Evolutionary conservation across 1,140 invertebrate genomes (phyloP).

Genomic region (Limonius californicus): DNA sequence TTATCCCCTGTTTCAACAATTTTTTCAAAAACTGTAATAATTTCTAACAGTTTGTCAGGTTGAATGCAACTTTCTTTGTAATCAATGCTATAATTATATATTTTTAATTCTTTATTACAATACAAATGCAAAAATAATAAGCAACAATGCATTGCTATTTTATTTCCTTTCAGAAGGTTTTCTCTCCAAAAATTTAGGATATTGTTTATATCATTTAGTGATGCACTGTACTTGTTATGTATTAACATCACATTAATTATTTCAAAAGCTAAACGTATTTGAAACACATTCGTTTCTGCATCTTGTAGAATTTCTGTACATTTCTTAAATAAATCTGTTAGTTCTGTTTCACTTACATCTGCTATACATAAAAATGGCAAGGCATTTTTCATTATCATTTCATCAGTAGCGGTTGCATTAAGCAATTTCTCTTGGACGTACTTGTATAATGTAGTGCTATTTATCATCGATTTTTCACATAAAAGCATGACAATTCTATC

Average conservation of each 20-base stretch:
- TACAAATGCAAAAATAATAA: not conserved
- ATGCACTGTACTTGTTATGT: not conserved
- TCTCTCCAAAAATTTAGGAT: not conserved
- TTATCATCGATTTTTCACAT: too few species aligned
- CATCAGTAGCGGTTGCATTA: not conserved
- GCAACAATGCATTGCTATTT: not conserved
- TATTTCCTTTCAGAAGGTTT: not conserved
- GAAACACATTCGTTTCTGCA: not conserved
- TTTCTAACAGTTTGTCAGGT: not conserved
- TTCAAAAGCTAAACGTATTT: not conserved
- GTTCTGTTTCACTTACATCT: not conserved
- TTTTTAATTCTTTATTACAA: not conserved
- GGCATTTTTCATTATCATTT: not conserved
- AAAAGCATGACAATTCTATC: too few species aligned
- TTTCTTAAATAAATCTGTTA: not conserved
- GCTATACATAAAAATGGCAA: not conserved
- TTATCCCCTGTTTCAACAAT: conserved; percentile 24
- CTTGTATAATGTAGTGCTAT: too few species aligned
- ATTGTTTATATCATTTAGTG: too few species aligned
- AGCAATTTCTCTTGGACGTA: too few species aligned
- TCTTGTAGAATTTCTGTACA: not conserved
- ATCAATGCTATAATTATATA: not conserved
- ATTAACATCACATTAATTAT: not conserved
- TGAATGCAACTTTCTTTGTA: too few species aligned
- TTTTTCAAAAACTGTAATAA: not conserved